Conservation (phyloP, 30 jellyfish, hydroid and myxozoan species). For the Pelagia noctiluca region DNA sequence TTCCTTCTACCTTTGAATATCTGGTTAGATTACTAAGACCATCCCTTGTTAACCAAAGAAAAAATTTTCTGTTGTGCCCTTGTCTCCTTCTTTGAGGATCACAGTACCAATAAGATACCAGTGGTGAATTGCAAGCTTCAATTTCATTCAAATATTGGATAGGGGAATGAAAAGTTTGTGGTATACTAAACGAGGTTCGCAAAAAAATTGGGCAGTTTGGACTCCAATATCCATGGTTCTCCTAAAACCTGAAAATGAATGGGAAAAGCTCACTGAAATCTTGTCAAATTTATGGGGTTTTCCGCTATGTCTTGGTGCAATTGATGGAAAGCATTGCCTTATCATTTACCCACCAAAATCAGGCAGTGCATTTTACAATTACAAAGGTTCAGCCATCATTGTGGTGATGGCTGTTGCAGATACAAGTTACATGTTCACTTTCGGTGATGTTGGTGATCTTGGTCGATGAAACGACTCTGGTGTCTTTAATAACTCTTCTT, state of each 20-base stretch:
- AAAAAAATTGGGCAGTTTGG: constrained; percentile 48
- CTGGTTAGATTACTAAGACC: constrained; percentile 27
- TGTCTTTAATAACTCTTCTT: constrained; percentile 23
- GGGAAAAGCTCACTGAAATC: constrained; percentile 41
- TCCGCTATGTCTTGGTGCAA: constrained; percentile 41
- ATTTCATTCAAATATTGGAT: constrained; percentile 30
- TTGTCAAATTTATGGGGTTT: constrained; percentile 33
- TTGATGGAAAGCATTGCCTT: too few relatives aligned
- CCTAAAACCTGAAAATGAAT: constrained; percentile 13
- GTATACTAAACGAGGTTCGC: constrained; percentile 26
- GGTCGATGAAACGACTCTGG: constrained; percentile 38
- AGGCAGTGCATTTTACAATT: too few relatives aligned
- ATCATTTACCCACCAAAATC: too few relatives aligned
- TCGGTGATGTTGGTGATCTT: constrained; percentile 41
- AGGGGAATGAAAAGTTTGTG: constrained; percentile 47
- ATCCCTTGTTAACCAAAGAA: neutral
- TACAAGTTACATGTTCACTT: constrained; percentile 33
- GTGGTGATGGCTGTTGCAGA: constrained; percentile 54
- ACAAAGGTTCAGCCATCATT: constrained; percentile 18
- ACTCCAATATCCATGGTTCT: constrained; percentile 23
- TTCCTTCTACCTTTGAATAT: constrained; percentile 46
- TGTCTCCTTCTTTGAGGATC: constrained; percentile 29
- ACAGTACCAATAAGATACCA: constrained; percentile 43
- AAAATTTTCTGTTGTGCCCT: constrained; percentile 17
- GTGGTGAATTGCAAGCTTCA: constrained; percentile 55